phyloP scores from a whole-genome alignment of 2,113 vertebrate species.

The Oenanthe melanoleuca region DNA sequence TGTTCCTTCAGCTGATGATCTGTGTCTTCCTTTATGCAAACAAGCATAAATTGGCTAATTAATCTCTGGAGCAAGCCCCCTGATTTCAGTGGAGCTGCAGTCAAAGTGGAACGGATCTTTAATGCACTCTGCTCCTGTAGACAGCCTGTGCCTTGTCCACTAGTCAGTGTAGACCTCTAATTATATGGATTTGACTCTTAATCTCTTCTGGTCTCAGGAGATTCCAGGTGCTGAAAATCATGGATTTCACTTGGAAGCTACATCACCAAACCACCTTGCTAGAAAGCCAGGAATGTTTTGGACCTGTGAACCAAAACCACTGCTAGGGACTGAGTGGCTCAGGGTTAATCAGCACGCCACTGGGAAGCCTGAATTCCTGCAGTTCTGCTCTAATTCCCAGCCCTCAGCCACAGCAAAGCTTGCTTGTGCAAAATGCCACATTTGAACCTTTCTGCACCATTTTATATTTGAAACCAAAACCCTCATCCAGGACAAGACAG shows the following conservation, averaged over 20 bases:
- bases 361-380: neutral
- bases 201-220: conserved; percentile 6
- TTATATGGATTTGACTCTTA: conserved; percentile 57
- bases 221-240: conserved; percentile 52
- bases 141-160: conserved; percentile 40
- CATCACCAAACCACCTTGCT: neutral
- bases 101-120: conserved; percentile 13
- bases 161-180: conserved; percentile 31
- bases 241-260: conserved; percentile 38
- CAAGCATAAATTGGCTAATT: conserved; percentile 59
- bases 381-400: neutral
- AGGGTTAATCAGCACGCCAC: neutral
- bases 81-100: conserved; percentile 23
- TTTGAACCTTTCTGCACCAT: neutral
- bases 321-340: neutral
- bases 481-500: neutral
- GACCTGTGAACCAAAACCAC: neutral
- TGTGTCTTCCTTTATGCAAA: conserved; percentile 63
- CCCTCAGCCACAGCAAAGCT: neutral
- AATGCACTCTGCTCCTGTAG: conserved; percentile 18
- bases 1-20: conserved; percentile 21
- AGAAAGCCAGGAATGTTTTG: neutral
- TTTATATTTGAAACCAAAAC: neutral
- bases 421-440: neutral
- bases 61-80: conserved; percentile 36